Percentiles rank a stretch among this genome's conserved stretches.
Evolutionary conservation across 30 jellyfish, hydroid and myxozoan species (phyloP).

Genomic region (Morbakka virulenta): DNA sequence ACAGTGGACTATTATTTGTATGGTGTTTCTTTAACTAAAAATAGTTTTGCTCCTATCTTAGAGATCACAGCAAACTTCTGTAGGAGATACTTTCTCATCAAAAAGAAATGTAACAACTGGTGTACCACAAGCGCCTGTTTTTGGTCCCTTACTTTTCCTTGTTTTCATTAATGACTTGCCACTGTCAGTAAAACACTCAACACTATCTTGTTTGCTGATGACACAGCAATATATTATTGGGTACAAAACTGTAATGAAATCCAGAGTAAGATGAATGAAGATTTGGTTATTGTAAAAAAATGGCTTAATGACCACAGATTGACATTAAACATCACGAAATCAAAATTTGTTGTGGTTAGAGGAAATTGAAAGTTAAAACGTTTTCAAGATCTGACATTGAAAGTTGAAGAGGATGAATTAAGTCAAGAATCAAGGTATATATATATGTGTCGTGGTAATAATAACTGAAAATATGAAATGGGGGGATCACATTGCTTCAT

Average conservation of each 20-base stretch:
- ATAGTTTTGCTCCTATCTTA: background rate
- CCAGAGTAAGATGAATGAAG: slow-evolving; percentile 58
- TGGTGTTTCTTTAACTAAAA: background rate
- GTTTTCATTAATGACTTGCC: background rate
- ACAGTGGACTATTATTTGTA: background rate
- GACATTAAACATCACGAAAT: slow-evolving; percentile 35
- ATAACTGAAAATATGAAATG: background rate
- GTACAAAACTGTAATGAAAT: slow-evolving; percentile 61
- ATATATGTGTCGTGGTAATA: background rate
- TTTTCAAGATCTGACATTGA: slow-evolving; percentile 24
- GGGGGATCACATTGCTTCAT: background rate
- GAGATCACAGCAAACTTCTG: background rate
- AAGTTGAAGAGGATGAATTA: slow-evolving; percentile 14
- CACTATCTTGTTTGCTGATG: slow-evolving; percentile 64
- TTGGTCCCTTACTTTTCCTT: background rate
- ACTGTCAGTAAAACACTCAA: slow-evolving; percentile 31
- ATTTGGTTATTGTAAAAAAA: slow-evolving; percentile 17
- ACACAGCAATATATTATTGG: slow-evolving; percentile 58
- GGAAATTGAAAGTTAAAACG: slow-evolving; percentile 14
- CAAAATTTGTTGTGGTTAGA: slow-evolving; percentile 33
- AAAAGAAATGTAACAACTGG: background rate
- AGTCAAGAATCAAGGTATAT: slow-evolving; percentile 7
- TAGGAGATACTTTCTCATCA: background rate
- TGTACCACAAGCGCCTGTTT: background rate
- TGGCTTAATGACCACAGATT: slow-evolving; percentile 34